Evolutionary conservation across 2,888 invertebrate species (phyloP), one percentile per base, ranked within the genome.

Genomic region (Eupeodes latifasciatus): DNA sequence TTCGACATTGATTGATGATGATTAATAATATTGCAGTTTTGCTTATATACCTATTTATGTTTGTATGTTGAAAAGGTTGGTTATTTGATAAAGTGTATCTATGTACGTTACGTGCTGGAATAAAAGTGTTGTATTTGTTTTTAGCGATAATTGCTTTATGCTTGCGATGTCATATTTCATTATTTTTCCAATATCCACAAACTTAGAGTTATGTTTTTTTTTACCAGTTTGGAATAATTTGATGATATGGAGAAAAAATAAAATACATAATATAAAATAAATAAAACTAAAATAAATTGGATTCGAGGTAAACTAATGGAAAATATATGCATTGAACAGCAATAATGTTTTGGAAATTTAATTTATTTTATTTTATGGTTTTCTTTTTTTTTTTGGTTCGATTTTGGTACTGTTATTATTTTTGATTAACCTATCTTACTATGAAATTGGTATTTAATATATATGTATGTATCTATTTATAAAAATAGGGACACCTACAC

Each of bases 11-110:
- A 93, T 93, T 93, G 93, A 93, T 93, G 93, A 93, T 93, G 93
- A 93, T 93, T 92, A 93, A 93, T 93, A 93, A 92, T 92, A 92
- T 91, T 92, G 93, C 92, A 93, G 91, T 92, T 93, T 92, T 92
- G 16, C 12, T 40, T 67, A 7, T 47, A 12, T 14, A 5, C n/a
- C 4, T 61, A 12, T 51, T 0, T 61, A 40, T 40, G 40, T 36
- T 4, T 40, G 7, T 61, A 12, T 40, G 19, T 27, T 27, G 27
- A 27, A 27, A 27, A 27, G 27, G 27, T 27, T 27, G 51, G 27
- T 34, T 34, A 1, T 16, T 55, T 53, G 36, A n/a, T 36, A 16
- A 1, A 62, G 34, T 36, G 7, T 6, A 4, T 5, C n/a, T 16
- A 77, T 19, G 62, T 19, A 16, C 3, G n/a, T 11, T 11, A 9